Percentiles rank a stretch among this genome's conserved stretches.
Evolutionary conservation across 2,797 vertebrate genomes (phyloP).

Genomic region (Hippocampus kuda): DNA sequence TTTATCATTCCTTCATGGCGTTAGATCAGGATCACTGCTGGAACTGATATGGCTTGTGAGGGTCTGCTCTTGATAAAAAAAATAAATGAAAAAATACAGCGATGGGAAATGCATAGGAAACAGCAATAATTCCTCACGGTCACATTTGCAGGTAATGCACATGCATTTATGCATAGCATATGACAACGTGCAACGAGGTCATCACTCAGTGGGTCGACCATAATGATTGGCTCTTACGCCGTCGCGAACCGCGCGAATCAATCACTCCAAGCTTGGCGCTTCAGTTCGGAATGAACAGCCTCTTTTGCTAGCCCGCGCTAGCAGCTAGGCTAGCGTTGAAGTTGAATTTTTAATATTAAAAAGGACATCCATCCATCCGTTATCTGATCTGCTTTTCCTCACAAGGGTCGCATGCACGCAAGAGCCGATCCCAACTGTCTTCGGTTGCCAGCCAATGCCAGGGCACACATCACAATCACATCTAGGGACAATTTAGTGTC

Average conservation of each 20-base stretch:
- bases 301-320: not conserved
- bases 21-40: slow-evolving; percentile 39
- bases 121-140: slow-evolving; percentile 29
- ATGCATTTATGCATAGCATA: slow-evolving; percentile 43
- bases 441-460: too few relatives aligned
- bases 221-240: slow-evolving; percentile 32
- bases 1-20: slow-evolving; percentile 43
- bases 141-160: slow-evolving; percentile 18
- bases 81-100: not conserved
- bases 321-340: not conserved
- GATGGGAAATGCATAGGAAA: slow-evolving; percentile 33
- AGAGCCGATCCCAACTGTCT: too few relatives aligned
- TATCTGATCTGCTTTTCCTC: too few relatives aligned
- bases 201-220: slow-evolving; percentile 38
- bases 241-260: not conserved
- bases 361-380: not conserved
- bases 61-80: slow-evolving; percentile 14
- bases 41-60: not conserved
- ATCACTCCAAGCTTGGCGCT: not conserved
- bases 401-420: too few relatives aligned
- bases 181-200: slow-evolving; percentile 37
- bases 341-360: not conserved
- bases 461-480: too few relatives aligned
- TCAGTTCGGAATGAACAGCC: not conserved
- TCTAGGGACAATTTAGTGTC: too few relatives aligned